Evolutionary conservation across 2,113 vertebrate genomes (phyloP).

Genomic region (Spermophilus dauricus): DNA sequence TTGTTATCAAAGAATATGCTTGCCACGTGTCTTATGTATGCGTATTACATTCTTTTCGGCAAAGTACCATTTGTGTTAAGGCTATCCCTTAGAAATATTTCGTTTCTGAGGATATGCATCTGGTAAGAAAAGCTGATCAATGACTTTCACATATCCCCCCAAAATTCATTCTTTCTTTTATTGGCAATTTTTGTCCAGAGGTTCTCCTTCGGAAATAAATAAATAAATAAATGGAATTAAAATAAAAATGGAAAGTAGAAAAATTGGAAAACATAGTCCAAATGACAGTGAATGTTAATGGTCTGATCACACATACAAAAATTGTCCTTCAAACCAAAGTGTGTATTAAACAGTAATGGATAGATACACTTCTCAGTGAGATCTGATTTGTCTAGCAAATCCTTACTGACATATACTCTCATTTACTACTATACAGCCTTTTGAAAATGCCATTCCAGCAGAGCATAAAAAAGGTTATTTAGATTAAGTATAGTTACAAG

Average conservation of each 20-base stretch:
- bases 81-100: conserved; percentile 9
- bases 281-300: conserved; percentile 90
- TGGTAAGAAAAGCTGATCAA: conserved; percentile 16
- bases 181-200: conserved; percentile 37
- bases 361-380: conserved; percentile 88
- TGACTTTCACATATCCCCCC: not conserved
- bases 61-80: not conserved
- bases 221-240: conserved; percentile 67
- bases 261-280: conserved; percentile 84
- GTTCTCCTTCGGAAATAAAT: conserved; percentile 14
- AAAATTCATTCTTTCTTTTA: conserved; percentile 39
- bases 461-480: conserved; percentile 92
- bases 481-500: conserved; percentile 91
- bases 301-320: conserved; percentile 86
- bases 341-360: conserved; percentile 89
- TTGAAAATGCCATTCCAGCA: conserved; percentile 91
- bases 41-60: not conserved
- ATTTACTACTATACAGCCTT: conserved; percentile 90
- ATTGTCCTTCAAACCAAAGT: conserved; percentile 88
- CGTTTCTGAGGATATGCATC: not conserved
- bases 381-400: conserved; percentile 92
- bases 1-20: not conserved
- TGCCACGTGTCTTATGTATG: not conserved
- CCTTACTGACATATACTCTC: conserved; percentile 89
- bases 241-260: conserved; percentile 74